Evolutionary conservation across 2,888 invertebrate species (phyloP).

Genomic region (Lathronympha strigana): DNA sequence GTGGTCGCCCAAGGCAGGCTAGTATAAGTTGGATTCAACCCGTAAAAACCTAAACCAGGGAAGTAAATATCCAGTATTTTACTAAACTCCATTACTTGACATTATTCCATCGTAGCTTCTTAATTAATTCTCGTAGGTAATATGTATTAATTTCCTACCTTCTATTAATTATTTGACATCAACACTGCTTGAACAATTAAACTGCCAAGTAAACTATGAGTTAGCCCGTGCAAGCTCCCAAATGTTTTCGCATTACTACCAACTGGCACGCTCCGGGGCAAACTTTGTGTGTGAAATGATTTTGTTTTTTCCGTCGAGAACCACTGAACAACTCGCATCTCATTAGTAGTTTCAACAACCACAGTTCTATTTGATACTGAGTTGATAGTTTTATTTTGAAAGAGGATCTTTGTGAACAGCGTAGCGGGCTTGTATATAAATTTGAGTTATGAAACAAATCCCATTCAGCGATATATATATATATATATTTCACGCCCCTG

Average conservation of each 20-base stretch:
- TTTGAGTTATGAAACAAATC: conserved; percentile 5
- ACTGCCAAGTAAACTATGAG: conserved; percentile 9
- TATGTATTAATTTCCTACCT: not conserved
- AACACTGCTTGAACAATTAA: conserved; percentile 14
- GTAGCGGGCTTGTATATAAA: conserved; percentile 11
- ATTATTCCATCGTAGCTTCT: no score
- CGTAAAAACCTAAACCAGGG: no score
- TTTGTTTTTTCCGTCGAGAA: conserved; percentile 42
- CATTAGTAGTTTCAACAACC: conserved; percentile 30
- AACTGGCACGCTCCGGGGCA: conserved; percentile 21
- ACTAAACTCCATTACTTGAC: no score
- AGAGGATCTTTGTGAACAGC: conserved; percentile 11
- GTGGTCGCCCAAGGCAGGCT: no score
- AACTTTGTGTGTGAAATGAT: conserved; percentile 41
- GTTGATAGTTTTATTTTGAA: conserved; percentile 26
- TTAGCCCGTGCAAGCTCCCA: conserved; percentile 2
- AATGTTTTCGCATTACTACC: conserved; percentile 31
- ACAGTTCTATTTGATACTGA: conserved; percentile 26
- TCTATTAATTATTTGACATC: not conserved
- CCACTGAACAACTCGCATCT: conserved; percentile 26
- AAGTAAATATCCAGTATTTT: no score
- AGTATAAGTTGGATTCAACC: no score
- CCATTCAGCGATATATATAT: not conserved
- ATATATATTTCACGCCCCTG: not conserved
- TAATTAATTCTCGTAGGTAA: no score